Evolutionary conservation across 2,888 invertebrate genomes (phyloP).

Genomic region (Gasteruption jaculator): DNA sequence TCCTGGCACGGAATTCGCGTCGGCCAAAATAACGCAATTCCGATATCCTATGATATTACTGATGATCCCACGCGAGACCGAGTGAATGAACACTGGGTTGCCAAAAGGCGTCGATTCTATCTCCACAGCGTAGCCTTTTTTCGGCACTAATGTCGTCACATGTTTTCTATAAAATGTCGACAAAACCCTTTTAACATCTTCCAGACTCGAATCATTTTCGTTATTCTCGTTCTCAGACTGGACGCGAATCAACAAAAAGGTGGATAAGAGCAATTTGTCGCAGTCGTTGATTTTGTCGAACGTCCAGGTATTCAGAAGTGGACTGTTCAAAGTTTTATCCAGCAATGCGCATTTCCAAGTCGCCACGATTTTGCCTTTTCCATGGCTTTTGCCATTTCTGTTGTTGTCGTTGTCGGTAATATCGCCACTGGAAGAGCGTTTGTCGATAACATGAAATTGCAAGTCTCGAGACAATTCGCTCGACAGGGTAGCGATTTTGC

Average conservation of each 20-base stretch:
- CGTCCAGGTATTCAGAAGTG: conserved; percentile 56
- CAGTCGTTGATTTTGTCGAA: conserved; percentile 52
- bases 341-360: conserved; percentile 58
- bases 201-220: too few relatives aligned
- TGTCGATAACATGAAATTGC: conserved; percentile 23
- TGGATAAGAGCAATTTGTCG: conserved; percentile 53
- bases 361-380: conserved; percentile 54
- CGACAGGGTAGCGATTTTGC: conserved; percentile 25
- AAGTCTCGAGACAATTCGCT: conserved; percentile 13
- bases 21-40: conserved; percentile 57
- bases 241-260: conserved; percentile 54
- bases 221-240: conserved; percentile 11
- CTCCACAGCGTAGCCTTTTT: conserved; percentile 35
- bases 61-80: conserved; percentile 57
- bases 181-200: too few relatives aligned
- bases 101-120: conserved; percentile 51
- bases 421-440: too few relatives aligned
- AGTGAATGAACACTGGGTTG: conserved; percentile 56
- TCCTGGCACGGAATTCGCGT: conserved; percentile 59
- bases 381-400: conserved; percentile 43
- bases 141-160: too few relatives aligned
- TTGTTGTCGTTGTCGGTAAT: conserved; percentile 20
- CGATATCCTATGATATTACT: conserved; percentile 57
- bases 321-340: conserved; percentile 53
- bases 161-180: too few relatives aligned